These are phyloP conservation scores for Myrmophylax atrothorax DNA, from an alignment of 2,113 vertebrate genomes.

Conservation along the genomic window DNA sequence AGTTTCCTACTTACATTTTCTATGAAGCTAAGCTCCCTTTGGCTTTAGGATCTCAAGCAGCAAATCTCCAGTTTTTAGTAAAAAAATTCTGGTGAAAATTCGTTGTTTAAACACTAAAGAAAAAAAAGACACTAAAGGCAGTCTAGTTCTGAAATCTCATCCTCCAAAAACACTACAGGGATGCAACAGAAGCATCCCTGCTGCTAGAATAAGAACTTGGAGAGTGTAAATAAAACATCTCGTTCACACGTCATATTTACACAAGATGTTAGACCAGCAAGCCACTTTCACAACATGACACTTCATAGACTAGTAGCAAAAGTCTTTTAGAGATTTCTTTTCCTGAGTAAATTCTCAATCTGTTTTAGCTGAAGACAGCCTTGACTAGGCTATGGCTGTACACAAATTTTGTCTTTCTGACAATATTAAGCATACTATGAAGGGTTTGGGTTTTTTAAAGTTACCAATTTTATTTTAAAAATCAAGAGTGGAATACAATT, in stretches of 20 bases:
- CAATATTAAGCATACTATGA: slow-evolving; percentile 1
- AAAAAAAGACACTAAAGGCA: background rate
- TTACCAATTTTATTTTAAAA: background rate
- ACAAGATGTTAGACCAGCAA: slow-evolving; percentile 43
- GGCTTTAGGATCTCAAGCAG: background rate
- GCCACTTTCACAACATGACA: slow-evolving; percentile 23
- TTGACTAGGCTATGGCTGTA: slow-evolving; percentile 16
- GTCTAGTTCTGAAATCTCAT: background rate
- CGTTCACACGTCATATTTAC: background rate
- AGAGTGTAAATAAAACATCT: slow-evolving; percentile 20
- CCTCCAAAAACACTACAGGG: background rate
- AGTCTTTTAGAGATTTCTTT: slow-evolving; percentile 32
- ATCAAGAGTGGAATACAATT: background rate
- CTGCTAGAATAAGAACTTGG: background rate
- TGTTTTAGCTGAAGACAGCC: slow-evolving; percentile 11
- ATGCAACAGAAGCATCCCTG: background rate
- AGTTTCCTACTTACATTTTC: slow-evolving; percentile 20
- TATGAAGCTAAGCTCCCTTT: background rate
- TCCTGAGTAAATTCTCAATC: slow-evolving; percentile 10
- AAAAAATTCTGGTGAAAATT: background rate
- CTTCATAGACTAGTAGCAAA: background rate
- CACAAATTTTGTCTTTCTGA: slow-evolving; percentile 11
- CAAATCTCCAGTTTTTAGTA: background rate
- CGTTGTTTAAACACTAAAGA: background rate
- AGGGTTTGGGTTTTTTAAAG: background rate